Conservation (phyloP, 2,797 vertebrate genomes). For the Myotis daubentonii region DNA sequence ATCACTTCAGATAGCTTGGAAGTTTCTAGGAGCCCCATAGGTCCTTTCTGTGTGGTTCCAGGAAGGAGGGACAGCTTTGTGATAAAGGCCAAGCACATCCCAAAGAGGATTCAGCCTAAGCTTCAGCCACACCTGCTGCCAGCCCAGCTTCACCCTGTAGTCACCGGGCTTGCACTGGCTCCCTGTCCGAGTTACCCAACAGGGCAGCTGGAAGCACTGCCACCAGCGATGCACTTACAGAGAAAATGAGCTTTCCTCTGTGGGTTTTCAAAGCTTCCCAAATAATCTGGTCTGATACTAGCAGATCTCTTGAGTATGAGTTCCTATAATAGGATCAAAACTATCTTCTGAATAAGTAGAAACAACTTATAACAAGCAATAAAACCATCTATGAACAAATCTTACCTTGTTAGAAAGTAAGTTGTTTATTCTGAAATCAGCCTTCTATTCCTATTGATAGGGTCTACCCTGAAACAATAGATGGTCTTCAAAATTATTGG, state of each 20-base stretch:
- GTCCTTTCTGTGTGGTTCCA: neutral
- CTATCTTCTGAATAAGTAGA: constrained; percentile 15
- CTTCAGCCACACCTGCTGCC: neutral
- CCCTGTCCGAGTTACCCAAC: neutral
- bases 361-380: neutral
- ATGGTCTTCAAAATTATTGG: neutral
- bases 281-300: neutral
- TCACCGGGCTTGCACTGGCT: neutral
- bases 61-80: neutral
- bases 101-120: neutral
- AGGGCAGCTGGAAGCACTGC: neutral
- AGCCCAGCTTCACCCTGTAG: neutral
- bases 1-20: neutral
- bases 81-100: neutral
- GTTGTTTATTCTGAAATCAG: constrained; percentile 19
- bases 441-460: neutral
- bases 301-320: neutral
- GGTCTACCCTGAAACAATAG: neutral
- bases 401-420: constrained; percentile 3
- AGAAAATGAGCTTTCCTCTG: neutral
- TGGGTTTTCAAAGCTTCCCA: neutral
- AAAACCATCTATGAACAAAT: neutral
- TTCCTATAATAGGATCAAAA: constrained; percentile 33
- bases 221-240: neutral
- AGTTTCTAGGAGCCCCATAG: neutral